Evolutionary conservation across 2,797 vertebrate species (phyloP), one percentile per base, ranked within the genome.

Genomic region (Chrysocyon brachyurus): DNA sequence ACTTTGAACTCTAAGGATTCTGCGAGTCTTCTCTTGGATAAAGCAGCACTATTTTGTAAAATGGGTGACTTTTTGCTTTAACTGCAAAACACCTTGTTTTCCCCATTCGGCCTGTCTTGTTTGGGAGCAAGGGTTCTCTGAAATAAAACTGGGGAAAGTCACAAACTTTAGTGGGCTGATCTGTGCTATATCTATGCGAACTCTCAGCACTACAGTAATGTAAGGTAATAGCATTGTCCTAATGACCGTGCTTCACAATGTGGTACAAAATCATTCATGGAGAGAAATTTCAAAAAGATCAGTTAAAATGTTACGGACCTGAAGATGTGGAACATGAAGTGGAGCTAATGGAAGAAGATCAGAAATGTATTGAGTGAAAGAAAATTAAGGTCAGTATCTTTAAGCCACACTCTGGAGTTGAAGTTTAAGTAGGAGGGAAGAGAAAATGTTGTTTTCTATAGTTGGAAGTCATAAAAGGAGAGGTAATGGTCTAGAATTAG

Each of bases 401-500:
- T 92, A 93, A 97, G 52, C 64, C 63, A 59, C 0, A 0, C 72
- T 97, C 46, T 77, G n/a, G 83, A 87, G 92, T 16, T 78, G 84
- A 90, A 36, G 64, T 54, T 96, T 12, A 72, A 91, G 87, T 46
- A 78, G 96, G 83, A 24, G 3, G 52, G 54, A 36, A 83, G 0
- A 70, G 57, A 94, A 91, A 94, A 70, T 63, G 85, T 94, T 94
- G 59, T 97, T 97, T 96, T 78, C 2, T 95, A 15, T 94, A 85
- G 93, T 79, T 40, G 91, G 90, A 92, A 91, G 16, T 92, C 97
- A 66, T 97, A 90, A 90, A 93, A 81, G 97, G 92, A 94, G 81
- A 97, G 95, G 81, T 98, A 98, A 98, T 95, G 91, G 88, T 93
- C 95, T 96, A 97, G 97, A 98, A 97, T 98, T 97, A 94, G 93